These are phyloP conservation scores for Apis dorsata DNA, from an alignment of 1,140 invertebrate genomes.

Conservation along the genomic window DNA sequence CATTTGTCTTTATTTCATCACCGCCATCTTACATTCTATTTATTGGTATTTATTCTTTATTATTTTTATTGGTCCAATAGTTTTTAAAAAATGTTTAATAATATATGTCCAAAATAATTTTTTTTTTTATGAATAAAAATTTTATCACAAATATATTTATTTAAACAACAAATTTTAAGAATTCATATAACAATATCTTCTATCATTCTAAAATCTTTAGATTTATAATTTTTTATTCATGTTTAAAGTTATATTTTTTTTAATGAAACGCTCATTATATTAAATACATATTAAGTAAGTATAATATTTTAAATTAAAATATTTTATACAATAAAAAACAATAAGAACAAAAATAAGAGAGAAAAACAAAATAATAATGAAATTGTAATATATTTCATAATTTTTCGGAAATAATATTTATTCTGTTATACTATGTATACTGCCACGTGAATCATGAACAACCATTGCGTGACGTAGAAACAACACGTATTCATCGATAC, in stretches of 20 bases:
- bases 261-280: not conserved
- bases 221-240: not conserved
- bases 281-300: not conserved
- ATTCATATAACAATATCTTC: not conserved
- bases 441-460: constrained; percentile 39
- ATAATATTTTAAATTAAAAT: not conserved
- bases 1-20: constrained; percentile 62
- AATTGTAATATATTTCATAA: not conserved
- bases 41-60: constrained; percentile 10
- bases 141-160: not conserved
- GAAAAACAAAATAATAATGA: not conserved
- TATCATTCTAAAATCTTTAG: not conserved
- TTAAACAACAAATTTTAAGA: not conserved
- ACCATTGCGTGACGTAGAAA: constrained; percentile 8
- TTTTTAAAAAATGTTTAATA: not conserved
- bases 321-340: not conserved
- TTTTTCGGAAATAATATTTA: not conserved
- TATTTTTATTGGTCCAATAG: not conserved
- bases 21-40: constrained; percentile 63
- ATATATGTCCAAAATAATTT: not conserved
- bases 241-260: not conserved
- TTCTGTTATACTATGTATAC: not conserved
- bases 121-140: not conserved
- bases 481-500: not conserved
- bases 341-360: no score